Base-by-base conservation (phyloP, 2,113 vertebrate genomes). In the Ictalurus furcatus region DNA sequence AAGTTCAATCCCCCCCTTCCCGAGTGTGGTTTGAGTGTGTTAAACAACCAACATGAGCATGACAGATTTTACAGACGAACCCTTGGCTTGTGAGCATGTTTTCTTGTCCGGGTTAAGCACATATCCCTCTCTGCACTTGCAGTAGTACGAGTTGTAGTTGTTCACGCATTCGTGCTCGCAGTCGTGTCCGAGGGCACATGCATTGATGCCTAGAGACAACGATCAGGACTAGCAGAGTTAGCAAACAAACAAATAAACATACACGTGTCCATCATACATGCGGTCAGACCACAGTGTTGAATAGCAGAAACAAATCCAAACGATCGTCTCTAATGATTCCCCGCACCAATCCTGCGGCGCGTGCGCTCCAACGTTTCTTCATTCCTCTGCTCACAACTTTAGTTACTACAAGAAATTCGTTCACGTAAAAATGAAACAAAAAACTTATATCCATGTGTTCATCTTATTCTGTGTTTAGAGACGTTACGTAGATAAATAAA, bases 91-190 rank as follows among this genome's bases (percentile, higher is more conserved):
- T 25, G 96, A 96, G 89, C 97, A 98, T 0, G 96, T 97, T 93
- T 95, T 97, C 92, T 92, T 86, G 90, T 98, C 96, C 58, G 92
- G 85, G 81, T 97, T 97, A 91, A 98, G 88, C 48, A 93, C 84
- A 30, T 96, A 97, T 14, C 96, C 96, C 16, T 91, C 88, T 0
- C 82, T 93, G 94, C 97, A 98, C 90, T 93, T 92, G 90, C 97
- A 97, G 88, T 87, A 86, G 54, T 96, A 95, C 0, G 93, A 96
- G 23, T 91, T 91, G 0, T 93, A 93, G 25, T 74, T 95, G 52
- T 90, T 95, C 90, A 96, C 94, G 90, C 96, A 97, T 86, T 96
- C 89, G 19, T 97, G 97, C 83, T 97, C 94, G 85, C 97, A 98
- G 21, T 93, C 93, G 3, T 96, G 96, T 94, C 94, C 94, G 48